Evolutionary conservation across 2,888 invertebrate species (phyloP).

Genomic region (Corbicula japonica): DNA sequence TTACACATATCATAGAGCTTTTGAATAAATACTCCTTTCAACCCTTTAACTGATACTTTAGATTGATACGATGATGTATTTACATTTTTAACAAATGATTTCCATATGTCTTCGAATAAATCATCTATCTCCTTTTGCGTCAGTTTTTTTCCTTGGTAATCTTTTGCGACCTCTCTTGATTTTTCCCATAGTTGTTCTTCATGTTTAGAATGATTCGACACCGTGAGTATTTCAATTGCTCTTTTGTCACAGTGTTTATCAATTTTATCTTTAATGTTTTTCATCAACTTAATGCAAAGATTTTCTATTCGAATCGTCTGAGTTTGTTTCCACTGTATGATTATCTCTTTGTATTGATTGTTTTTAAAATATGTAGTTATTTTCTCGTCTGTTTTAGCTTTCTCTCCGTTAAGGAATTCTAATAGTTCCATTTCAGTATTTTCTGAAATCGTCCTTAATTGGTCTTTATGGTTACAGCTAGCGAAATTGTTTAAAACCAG

Average conservation of each 20-base stretch:
- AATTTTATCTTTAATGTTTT: not conserved
- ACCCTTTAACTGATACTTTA: not conserved
- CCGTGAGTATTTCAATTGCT: not conserved
- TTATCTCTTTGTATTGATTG: slow-evolving; percentile 4
- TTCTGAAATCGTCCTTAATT: not conserved
- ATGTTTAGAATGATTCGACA: not conserved
- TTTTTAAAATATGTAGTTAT: not conserved
- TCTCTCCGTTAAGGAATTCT: not conserved
- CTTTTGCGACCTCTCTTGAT: not conserved
- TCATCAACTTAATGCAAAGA: not conserved
- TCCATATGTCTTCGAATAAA: not conserved
- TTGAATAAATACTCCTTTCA: not conserved
- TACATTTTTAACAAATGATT: not conserved
- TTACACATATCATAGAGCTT: not conserved
- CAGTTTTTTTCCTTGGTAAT: not conserved
- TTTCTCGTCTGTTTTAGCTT: not conserved
- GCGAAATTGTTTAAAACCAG: not conserved
- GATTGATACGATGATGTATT: not conserved
- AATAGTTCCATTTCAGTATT: not conserved
- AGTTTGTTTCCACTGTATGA: slow-evolving; percentile 10
- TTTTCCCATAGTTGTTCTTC: not conserved
- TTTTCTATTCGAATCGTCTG: not conserved
- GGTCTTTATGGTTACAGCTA: no score
- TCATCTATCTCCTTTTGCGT: not conserved
- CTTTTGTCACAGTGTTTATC: not conserved